phyloP scores from a whole-genome alignment of 1,140 invertebrate genomes.

The Bursaphelenchus mucronatus region DNA sequence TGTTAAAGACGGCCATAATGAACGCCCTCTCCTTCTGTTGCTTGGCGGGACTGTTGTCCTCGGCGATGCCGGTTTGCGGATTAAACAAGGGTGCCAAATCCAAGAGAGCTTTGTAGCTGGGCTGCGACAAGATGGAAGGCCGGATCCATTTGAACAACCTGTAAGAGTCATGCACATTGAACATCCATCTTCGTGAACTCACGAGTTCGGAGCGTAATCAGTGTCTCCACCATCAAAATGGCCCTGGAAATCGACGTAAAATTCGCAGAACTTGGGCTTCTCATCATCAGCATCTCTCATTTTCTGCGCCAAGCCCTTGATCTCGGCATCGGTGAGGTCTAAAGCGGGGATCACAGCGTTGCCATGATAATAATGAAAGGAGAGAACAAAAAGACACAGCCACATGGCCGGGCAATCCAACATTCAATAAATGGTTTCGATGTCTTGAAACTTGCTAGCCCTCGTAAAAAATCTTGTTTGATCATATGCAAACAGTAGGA shows the following conservation, averaged over 20 bases:
- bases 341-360: neutral
- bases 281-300: slow-evolving; percentile 7
- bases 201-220: slow-evolving; percentile 5
- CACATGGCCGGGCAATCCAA: too few species aligned
- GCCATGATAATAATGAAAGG: neutral
- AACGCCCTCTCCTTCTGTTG: slow-evolving; percentile 20
- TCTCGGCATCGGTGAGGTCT: neutral
- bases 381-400: too few species aligned
- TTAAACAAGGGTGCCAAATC: slow-evolving; percentile 15
- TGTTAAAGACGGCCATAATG: slow-evolving; percentile 14
- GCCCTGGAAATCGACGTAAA: slow-evolving; percentile 9
- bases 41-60: slow-evolving; percentile 5
- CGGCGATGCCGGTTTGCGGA: slow-evolving; percentile 15
- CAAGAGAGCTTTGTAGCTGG: slow-evolving; percentile 11
- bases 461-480: too few species aligned
- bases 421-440: too few species aligned
- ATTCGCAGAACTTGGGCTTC: slow-evolving; percentile 15
- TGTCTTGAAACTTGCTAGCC: too few species aligned
- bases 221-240: slow-evolving; percentile 9
- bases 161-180: slow-evolving; percentile 1
- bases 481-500: too few species aligned
- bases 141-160: slow-evolving; percentile 21
- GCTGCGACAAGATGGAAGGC: neutral
- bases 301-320: neutral
- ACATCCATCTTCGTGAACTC: slow-evolving; percentile 1